Evolutionary conservation across 2,888 invertebrate species (phyloP).

Genomic region (Patella caerulea): DNA sequence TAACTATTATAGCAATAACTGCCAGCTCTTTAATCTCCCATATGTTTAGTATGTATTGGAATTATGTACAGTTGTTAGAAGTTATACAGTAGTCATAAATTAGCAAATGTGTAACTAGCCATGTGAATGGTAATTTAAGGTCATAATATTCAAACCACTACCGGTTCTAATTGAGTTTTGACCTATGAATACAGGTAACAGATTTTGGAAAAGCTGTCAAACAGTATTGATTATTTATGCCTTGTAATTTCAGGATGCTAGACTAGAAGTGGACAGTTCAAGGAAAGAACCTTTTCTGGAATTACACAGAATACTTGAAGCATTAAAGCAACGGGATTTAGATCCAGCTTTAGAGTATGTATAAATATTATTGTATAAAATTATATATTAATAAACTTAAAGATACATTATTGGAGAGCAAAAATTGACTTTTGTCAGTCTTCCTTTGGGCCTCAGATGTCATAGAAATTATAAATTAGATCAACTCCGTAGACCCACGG

Average conservation of each 20-base stretch:
- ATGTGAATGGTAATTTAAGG: background rate
- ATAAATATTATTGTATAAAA: no score
- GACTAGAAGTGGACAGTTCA: constrained; percentile 77
- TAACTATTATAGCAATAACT: no score
- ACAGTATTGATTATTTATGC: background rate
- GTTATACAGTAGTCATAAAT: no score
- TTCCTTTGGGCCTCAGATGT: no score
- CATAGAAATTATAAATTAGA: no score
- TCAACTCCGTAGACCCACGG: no score
- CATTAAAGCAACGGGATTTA: constrained; percentile 85
- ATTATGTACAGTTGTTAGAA: background rate
- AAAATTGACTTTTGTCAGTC: no score
- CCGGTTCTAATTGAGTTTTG: background rate
- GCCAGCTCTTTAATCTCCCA: no score
- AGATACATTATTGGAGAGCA: no score
- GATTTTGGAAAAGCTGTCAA: background rate
- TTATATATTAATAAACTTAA: no score
- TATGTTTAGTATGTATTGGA: no score
- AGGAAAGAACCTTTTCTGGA: constrained; percentile 84
- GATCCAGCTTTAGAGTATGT: constrained; percentile 83
- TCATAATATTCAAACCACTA: background rate
- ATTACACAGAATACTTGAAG: constrained; percentile 89
- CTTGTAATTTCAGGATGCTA: constrained; percentile 77
- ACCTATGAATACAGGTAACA: background rate
- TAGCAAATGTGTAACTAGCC: no score